A percentile compares a stretch with the other conserved stretches of the same genome.
Evolutionary conservation across 2,797 vertebrate species (phyloP).

Genomic region (Crocodylus rhombifer): DNA sequence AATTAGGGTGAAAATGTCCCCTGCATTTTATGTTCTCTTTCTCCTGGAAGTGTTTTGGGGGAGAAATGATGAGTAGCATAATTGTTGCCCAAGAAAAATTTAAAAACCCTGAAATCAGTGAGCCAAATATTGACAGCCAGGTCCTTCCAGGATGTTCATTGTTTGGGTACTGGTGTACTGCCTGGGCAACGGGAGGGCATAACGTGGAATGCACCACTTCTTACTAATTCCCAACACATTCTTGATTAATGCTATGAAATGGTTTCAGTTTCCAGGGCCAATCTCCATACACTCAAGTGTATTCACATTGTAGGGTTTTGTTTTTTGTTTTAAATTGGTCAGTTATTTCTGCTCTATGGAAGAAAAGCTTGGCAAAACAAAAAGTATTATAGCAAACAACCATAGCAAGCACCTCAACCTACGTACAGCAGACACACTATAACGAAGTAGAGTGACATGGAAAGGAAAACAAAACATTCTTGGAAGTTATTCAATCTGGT

Average conservation of each 20-base stretch:
- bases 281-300: slow-evolving; percentile 18
- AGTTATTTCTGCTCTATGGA: slow-evolving; percentile 39
- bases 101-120: not conserved
- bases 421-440: slow-evolving; percentile 44
- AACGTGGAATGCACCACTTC: not conserved
- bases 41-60: not conserved
- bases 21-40: not conserved
- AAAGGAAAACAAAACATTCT: not conserved
- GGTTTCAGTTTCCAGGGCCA: not conserved
- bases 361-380: slow-evolving; percentile 38
- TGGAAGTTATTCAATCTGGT: not conserved
- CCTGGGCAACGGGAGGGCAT: not conserved
- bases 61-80: not conserved
- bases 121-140: not conserved
- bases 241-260: not conserved
- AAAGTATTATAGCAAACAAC: slow-evolving; percentile 61
- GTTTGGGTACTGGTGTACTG: not conserved
- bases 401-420: not conserved
- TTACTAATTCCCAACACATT: not conserved
- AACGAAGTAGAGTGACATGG: slow-evolving; percentile 60
- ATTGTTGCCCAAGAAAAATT: not conserved
- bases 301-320: slow-evolving; percentile 43
- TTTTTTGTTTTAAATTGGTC: slow-evolving; percentile 25
- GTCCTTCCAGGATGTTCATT: not conserved
- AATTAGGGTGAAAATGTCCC: not conserved